Conservation (phyloP, 2,797 vertebrate genomes). For the Alca torda region DNA sequence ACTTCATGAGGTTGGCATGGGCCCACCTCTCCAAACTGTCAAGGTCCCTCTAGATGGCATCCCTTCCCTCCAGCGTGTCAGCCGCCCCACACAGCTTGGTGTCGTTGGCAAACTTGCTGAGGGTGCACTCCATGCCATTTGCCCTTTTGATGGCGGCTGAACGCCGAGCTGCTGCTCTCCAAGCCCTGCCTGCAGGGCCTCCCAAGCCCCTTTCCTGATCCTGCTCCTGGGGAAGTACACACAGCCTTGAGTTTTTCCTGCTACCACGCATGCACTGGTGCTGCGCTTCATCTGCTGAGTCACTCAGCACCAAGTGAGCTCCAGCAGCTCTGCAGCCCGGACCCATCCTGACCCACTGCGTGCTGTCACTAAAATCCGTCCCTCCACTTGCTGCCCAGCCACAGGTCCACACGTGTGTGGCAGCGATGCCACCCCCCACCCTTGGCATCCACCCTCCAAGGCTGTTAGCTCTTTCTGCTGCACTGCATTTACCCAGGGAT, state of each 20-base stretch:
- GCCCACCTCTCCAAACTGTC: no score
- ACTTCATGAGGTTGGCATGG: no score
- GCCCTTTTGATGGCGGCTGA: not conserved
- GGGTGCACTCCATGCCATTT: no score
- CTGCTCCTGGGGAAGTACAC: not conserved
- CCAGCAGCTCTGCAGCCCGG: not conserved
- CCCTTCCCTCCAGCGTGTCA: no score
- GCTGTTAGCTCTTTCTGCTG: not conserved
- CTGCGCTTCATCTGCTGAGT: not conserved
- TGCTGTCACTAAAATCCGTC: not conserved
- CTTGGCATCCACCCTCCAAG: not conserved
- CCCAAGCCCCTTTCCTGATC: not conserved
- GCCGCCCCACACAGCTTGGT: no score
- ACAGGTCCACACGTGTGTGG: rapidly evolving
- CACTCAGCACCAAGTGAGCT: not conserved
- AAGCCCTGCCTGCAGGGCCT: not conserved
- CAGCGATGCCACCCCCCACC: rapidly evolving
- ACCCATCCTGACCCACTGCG: not conserved
- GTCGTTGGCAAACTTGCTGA: no score
- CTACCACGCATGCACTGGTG: rapidly evolving
- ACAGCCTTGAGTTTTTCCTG: rapidly evolving
- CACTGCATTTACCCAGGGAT: not conserved
- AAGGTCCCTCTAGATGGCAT: no score
- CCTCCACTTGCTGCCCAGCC: not conserved
- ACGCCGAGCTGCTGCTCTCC: not conserved